Base-by-base conservation (phyloP, 2,888 invertebrate species). In the Lasioglossum lativentre region DNA sequence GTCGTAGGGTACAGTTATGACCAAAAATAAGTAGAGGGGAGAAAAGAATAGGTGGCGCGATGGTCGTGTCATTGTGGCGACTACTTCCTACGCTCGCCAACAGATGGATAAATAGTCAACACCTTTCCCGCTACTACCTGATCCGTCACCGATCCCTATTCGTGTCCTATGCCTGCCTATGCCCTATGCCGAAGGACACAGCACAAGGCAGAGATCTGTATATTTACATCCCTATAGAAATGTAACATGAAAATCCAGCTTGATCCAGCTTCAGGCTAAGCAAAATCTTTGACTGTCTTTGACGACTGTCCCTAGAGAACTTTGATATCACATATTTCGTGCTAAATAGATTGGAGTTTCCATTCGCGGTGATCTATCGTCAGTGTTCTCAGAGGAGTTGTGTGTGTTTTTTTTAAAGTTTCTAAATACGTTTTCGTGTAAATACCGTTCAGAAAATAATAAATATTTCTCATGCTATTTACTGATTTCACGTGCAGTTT, bases 331-430 rank as follows among this genome's bases (percentile, higher is more conserved):
- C 23, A 38, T 73, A 38, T 72, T 84, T 40, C 52, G 40, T 73
- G 77, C 30, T 77, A 56, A 72, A 84, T 83, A 56, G 77, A 84
- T 83, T 45, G 27, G 30, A 73, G 63, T 77, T 82, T 45, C 38
- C 34, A 73, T 85, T 73, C 52, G 68, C 47, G 45, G 45, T 70
- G 40, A 19, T 38, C 34, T 16, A 27, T 71, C 19, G n/a, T 75
- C 75, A 75, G 52, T 59, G 40, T 34, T 16, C 27, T 34, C 23
- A 63, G 59, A 68, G 42, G 59, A 70, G 68, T 85, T 73, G n/a
- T 73, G n/a, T 73, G 66, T 78, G 45, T 70, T 78, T 56, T 73
- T 84, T 77, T 19, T 4, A 40, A 78, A 73, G 42, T 59, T 45
- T 38, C 14, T 23, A n/a, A n/a, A n/a, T n/a, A 12, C 56, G 23